Conservation (phyloP, 2,888 invertebrate genomes). For the Drosophila seclusa region DNA sequence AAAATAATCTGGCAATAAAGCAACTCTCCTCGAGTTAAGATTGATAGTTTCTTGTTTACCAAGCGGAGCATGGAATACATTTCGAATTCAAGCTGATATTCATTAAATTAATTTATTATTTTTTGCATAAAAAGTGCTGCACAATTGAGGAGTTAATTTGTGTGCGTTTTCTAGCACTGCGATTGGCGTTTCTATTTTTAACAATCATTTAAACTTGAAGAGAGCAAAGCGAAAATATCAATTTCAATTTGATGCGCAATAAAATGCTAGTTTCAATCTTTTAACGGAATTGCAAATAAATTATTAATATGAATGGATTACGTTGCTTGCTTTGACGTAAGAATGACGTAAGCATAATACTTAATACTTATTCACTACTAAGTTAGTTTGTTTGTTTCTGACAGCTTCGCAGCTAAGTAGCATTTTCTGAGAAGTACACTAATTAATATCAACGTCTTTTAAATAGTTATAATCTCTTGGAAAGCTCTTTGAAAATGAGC, state of each 20-base stretch:
- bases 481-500: background rate
- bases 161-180: constrained; percentile 4
- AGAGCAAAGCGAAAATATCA: too few relatives aligned
- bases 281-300: background rate
- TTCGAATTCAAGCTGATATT: background rate
- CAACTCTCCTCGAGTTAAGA: constrained; percentile 55
- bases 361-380: background rate
- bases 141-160: background rate
- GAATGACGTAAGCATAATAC: background rate
- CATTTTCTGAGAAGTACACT: background rate
- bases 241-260: background rate
- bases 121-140: background rate
- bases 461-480: background rate
- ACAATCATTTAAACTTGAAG: background rate
- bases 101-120: background rate
- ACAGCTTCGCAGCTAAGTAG: background rate
- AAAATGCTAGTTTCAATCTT: background rate
- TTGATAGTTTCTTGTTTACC: constrained; percentile 48
- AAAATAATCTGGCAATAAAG: constrained; percentile 18
- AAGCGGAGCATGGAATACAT: background rate
- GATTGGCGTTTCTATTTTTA: background rate
- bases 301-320: background rate
- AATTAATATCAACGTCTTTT: background rate
- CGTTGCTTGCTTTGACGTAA: background rate
- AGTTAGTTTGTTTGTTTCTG: background rate